Conservation (phyloP, 2,113 vertebrate genomes). For the Furnarius figulus region DNA sequence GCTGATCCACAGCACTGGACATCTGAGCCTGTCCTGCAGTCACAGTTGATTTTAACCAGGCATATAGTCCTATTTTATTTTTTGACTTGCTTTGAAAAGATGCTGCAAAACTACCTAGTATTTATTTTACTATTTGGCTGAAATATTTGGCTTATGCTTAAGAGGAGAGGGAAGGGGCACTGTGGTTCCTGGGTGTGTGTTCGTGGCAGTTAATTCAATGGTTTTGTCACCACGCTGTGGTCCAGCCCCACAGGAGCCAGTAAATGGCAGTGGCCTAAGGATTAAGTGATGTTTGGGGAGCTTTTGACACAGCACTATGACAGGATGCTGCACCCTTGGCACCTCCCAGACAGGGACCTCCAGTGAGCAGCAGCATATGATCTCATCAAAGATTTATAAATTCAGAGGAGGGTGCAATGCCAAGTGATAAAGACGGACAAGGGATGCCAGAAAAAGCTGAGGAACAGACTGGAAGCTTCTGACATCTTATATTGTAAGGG, state of each 20-base stretch:
- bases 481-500: background rate
- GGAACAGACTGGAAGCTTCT: background rate
- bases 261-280: background rate
- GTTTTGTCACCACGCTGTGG: background rate
- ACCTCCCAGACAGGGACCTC: background rate
- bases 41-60: background rate
- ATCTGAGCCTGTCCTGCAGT: background rate
- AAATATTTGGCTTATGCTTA: background rate
- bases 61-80: background rate
- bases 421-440: background rate
- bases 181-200: rapidly evolving
- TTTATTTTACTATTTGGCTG: background rate
- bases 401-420: background rate
- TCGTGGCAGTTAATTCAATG: background rate
- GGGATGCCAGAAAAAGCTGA: background rate
- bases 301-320: background rate
- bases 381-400: background rate
- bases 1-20: background rate
- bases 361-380: background rate
- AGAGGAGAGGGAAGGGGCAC: no score
- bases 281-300: background rate
- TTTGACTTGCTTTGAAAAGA: background rate
- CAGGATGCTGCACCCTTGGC: background rate
- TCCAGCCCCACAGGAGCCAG: background rate
- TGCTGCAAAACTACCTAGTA: background rate